Percentiles rank a stretch among this genome's conserved stretches.
Evolutionary conservation across 2,797 vertebrate species (phyloP).

Genomic region (Trachops cirrhosus): DNA sequence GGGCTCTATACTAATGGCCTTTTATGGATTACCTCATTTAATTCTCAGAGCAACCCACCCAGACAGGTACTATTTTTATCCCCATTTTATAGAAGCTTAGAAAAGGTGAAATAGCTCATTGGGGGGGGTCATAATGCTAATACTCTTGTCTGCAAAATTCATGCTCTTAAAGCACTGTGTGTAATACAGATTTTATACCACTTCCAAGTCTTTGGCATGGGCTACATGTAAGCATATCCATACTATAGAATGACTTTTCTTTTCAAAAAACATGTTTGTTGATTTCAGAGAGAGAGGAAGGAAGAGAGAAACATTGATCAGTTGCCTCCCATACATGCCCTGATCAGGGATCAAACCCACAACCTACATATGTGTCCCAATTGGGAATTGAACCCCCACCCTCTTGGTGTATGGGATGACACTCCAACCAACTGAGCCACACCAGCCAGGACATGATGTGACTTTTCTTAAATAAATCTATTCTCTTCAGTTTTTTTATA

Average conservation of each 20-base stretch:
- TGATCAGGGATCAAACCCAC: background rate
- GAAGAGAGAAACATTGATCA: background rate
- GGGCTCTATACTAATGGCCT: background rate
- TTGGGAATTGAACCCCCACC: background rate
- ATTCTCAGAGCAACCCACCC: constrained; percentile 10
- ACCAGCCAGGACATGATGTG: background rate
- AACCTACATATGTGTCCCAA: background rate
- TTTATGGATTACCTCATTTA: background rate
- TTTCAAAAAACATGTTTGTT: background rate
- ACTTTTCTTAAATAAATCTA: constrained; percentile 9
- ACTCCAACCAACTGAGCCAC: background rate
- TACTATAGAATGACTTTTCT: background rate
- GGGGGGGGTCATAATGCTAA: background rate
- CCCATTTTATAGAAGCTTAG: background rate
- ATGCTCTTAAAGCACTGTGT: background rate
- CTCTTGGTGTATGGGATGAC: background rate
- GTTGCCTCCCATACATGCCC: background rate
- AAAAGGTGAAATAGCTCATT: background rate
- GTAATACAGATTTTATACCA: background rate
- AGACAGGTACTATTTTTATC: background rate
- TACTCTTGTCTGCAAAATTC: background rate
- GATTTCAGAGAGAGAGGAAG: background rate
- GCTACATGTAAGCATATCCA: background rate
- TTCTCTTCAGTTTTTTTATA: constrained; percentile 5
- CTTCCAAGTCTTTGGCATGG: background rate